Evolutionary conservation across 2,888 invertebrate genomes (phyloP).

Genomic region (Ochlodes sylvanus): DNA sequence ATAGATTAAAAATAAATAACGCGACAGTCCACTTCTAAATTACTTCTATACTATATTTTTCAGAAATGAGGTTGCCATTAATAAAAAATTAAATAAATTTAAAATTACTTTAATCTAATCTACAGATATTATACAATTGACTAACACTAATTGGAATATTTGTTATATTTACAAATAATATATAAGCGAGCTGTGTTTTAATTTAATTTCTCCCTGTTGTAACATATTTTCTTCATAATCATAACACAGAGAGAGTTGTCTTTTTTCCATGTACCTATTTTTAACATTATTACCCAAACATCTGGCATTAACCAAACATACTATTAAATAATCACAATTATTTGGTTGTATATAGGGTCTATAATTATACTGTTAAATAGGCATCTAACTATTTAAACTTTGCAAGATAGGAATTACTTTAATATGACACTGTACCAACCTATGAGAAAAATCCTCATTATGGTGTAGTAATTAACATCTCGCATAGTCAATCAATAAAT

Average conservation of each 20-base stretch:
- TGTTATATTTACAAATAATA: constrained; percentile 58
- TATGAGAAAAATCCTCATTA: background rate
- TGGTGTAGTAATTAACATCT: constrained; percentile 6
- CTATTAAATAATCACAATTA: constrained; percentile 53
- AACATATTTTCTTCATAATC: constrained; percentile 43
- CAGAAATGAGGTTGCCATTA: constrained; percentile 54
- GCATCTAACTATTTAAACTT: constrained; percentile 15
- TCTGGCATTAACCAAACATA: constrained; percentile 39
- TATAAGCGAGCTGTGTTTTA: constrained; percentile 58
- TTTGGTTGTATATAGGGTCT: constrained; percentile 53
- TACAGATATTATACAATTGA: constrained; percentile 79
- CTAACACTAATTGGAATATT: constrained; percentile 80
- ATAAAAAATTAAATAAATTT: constrained; percentile 67
- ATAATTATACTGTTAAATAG: constrained; percentile 44
- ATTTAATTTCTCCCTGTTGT: constrained; percentile 40
- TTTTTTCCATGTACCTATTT: constrained; percentile 44
- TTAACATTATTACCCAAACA: constrained; percentile 49
- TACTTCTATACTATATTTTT: constrained; percentile 42
- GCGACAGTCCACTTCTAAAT: constrained; percentile 49
- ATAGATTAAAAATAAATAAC: constrained; percentile 47
- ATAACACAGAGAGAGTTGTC: constrained; percentile 54
- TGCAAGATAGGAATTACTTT: constrained; percentile 23
- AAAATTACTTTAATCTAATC: constrained; percentile 64
- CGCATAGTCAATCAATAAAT: constrained; percentile 2
- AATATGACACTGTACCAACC: constrained; percentile 25